A percentile compares a stretch with the other conserved stretches of the same genome.
These are phyloP conservation scores for Parapristionchus giblindavisi DNA, from an alignment of 2,888 invertebrate genomes.

Conservation along the genomic window DNA sequence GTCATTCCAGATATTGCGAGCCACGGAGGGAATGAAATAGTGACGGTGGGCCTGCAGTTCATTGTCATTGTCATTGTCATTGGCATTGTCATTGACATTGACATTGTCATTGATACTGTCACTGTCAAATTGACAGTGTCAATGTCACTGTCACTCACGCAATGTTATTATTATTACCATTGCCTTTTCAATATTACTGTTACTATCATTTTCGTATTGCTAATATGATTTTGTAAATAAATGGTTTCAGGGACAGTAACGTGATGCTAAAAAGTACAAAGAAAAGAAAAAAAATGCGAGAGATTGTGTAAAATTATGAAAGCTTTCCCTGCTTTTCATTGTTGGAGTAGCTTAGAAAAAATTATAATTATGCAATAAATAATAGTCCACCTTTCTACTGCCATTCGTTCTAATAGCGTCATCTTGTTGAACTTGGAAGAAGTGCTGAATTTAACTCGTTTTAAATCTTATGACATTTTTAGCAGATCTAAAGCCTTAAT, in stretches of 20 bases:
- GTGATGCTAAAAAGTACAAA: too few species aligned
- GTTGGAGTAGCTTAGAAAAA: too few species aligned
- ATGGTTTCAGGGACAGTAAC: too few species aligned
- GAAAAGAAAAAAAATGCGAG: neutral
- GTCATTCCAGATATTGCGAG: slow-evolving; percentile 37
- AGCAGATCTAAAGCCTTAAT: too few species aligned
- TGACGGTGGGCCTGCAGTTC: slow-evolving; percentile 27
- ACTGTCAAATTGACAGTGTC: neutral
- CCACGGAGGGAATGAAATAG: slow-evolving; percentile 33
- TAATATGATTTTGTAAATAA: too few species aligned
- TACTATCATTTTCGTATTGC: too few species aligned
- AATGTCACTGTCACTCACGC: too few species aligned
- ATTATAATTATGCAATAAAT: neutral
- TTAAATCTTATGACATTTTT: neutral
- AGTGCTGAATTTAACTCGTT: slow-evolving; percentile 21
- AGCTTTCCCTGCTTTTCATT: neutral
- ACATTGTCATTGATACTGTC: neutral
- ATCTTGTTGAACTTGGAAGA: slow-evolving; percentile 39
- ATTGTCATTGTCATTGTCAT: neutral
- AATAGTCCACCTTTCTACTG: slow-evolving; percentile 2
- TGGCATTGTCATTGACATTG: neutral
- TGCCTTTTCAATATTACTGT: too few species aligned
- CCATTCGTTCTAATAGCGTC: slow-evolving; percentile 32
- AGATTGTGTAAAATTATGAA: neutral
- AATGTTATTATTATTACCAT: too few species aligned